Conservation (phyloP, 1,140 invertebrate species). For the Drosophila saltans region DNA sequence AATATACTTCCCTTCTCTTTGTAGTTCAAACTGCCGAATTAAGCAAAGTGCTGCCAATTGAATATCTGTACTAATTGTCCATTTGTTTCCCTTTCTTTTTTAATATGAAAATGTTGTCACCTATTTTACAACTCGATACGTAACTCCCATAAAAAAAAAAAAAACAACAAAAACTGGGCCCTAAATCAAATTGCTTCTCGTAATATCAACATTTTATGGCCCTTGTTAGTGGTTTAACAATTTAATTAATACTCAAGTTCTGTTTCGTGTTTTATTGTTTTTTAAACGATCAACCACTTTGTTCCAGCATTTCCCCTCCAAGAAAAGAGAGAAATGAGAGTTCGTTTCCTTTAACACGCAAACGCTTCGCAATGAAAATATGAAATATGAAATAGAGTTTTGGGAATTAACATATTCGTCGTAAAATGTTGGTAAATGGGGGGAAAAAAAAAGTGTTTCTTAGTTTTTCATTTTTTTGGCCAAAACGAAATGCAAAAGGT, state of each 20-base stretch:
- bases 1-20: too few relatives aligned
- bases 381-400: constrained; percentile 71
- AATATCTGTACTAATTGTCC: neutral
- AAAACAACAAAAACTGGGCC: neutral
- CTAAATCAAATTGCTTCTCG: constrained; percentile 47
- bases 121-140: constrained; percentile 37
- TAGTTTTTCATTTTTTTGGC: constrained; percentile 31
- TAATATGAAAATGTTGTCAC: constrained; percentile 15
- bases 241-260: constrained; percentile 69
- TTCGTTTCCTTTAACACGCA: constrained; percentile 50
- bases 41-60: neutral
- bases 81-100: neutral
- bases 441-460: constrained; percentile 16
- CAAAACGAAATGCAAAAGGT: constrained; percentile 60
- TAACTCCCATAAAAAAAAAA: constrained; percentile 6
- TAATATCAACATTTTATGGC: constrained; percentile 56
- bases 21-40: too few relatives aligned
- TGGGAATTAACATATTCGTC: constrained; percentile 64
- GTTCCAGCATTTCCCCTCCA: constrained; percentile 47
- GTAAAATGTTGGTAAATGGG: constrained; percentile 50
- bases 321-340: neutral
- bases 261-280: constrained; percentile 79
- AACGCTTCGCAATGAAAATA: constrained; percentile 50
- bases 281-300: constrained; percentile 82
- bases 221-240: constrained; percentile 67